Evolutionary conservation across 2,113 vertebrate genomes (phyloP).

Genomic region (Pavo muticus): DNA sequence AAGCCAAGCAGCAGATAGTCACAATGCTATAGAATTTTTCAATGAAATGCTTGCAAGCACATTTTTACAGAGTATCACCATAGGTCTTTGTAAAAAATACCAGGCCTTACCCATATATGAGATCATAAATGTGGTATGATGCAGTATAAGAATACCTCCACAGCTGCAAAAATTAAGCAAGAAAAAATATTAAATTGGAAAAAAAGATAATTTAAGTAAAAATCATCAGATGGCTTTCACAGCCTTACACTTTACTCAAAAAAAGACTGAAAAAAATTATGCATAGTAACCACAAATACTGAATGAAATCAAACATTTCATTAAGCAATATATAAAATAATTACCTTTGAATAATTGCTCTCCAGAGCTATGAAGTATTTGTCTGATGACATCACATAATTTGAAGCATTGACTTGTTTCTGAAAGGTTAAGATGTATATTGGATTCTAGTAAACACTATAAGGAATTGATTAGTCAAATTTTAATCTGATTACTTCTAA

Average conservation of each 20-base stretch:
- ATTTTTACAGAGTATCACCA: background rate
- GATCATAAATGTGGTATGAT: slow-evolving; percentile 90
- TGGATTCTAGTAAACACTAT: slow-evolving; percentile 30
- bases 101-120: slow-evolving; percentile 83
- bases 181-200: background rate
- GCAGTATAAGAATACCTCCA: slow-evolving; percentile 95
- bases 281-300: background rate
- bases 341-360: slow-evolving; percentile 96
- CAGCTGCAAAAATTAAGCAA: slow-evolving; percentile 80
- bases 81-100: background rate
- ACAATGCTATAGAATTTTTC: background rate
- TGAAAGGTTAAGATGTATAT: slow-evolving; percentile 74
- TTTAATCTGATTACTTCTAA: background rate
- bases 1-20: slow-evolving; percentile 25
- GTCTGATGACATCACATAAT: slow-evolving; percentile 88
- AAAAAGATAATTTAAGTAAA: background rate
- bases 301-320: background rate
- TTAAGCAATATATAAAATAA: slow-evolving; percentile 26
- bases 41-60: background rate
- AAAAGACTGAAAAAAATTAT: background rate
- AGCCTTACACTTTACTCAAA: background rate
- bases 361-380: slow-evolving; percentile 87
- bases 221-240: background rate
- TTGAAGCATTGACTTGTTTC: slow-evolving; percentile 88
- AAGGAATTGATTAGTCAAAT: background rate